A percentile compares a stretch with the other conserved stretches of the same genome.
These are phyloP conservation scores for Poecile atricapillus DNA, from an alignment of 2,113 vertebrate genomes.

Conservation along the genomic window DNA sequence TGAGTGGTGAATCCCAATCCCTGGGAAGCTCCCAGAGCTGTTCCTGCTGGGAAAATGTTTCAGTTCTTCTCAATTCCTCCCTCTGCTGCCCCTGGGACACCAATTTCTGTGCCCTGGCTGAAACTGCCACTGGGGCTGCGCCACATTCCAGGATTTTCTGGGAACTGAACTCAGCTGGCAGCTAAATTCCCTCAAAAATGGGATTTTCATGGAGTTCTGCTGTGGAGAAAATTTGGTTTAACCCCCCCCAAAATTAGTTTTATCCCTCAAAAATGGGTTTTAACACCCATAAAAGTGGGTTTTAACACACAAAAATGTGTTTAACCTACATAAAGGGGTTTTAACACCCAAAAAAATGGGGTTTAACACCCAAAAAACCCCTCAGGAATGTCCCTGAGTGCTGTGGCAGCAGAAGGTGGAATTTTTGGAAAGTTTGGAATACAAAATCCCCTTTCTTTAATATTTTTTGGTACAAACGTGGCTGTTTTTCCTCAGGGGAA, in stretches of 20 bases:
- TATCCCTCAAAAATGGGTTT: not conserved
- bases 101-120: not conserved
- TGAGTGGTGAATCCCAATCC: not conserved
- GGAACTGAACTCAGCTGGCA: not conserved
- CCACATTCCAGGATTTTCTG: not conserved
- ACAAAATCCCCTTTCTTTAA: not conserved
- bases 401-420: not conserved
- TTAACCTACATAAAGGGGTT: not conserved
- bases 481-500: not conserved
- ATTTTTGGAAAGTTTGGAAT: not conserved
- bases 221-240: not conserved
- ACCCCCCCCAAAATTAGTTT: not conserved
- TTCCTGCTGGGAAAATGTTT: not conserved
- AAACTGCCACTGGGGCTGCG: not conserved
- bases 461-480: not conserved
- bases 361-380: too few species aligned
- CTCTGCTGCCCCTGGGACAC: not conserved
- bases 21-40: not conserved
- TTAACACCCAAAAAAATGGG: not conserved
- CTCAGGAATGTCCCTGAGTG: not conserved
- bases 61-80: not conserved
- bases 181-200: not conserved
- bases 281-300: not conserved
- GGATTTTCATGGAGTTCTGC: not conserved
- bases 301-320: not conserved